These are phyloP conservation scores for Ectobius pallidus DNA, from an alignment of 2,888 invertebrate species.

Conservation along the genomic window DNA sequence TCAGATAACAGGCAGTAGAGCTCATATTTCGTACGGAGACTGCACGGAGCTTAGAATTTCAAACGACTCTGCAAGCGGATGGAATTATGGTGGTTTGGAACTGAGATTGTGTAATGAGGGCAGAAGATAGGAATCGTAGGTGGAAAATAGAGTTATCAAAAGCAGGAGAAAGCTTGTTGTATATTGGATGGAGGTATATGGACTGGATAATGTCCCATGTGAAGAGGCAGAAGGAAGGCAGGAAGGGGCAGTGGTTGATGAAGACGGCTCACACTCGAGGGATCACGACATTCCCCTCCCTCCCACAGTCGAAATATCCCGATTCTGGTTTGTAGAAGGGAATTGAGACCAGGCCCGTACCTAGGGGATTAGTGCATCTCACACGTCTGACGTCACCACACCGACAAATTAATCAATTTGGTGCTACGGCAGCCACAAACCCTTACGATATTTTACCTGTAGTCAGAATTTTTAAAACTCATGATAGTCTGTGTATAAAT, in stretches of 20 bases:
- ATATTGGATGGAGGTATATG: constrained; percentile 9
- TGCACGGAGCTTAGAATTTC: too few relatives aligned
- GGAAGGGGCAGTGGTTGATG: constrained; percentile 50
- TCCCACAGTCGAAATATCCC: background rate
- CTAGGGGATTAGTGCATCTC: constrained; percentile 13
- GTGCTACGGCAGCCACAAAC: too few relatives aligned
- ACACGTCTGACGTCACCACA: constrained; percentile 11
- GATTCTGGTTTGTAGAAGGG: background rate
- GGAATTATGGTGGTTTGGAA: background rate
- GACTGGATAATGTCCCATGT: constrained; percentile 35
- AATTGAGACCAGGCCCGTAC: constrained; percentile 1
- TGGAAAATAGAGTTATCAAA: background rate
- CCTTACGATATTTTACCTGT: too few relatives aligned
- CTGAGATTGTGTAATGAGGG: background rate
- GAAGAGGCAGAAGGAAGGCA: background rate
- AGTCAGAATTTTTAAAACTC: too few relatives aligned
- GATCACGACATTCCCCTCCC: constrained; percentile 48
- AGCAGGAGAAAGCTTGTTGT: background rate
- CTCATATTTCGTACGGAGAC: too few relatives aligned
- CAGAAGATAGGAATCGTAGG: background rate
- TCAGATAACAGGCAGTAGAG: too few relatives aligned
- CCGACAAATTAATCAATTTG: constrained; percentile 19
- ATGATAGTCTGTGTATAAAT: too few relatives aligned
- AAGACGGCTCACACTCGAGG: constrained; percentile 57
- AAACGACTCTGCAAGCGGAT: too few relatives aligned